Evolutionary conservation across 2,888 invertebrate genomes (phyloP), one percentile per base, ranked within the genome.

Genomic region (Crossocerus cetratus): DNA sequence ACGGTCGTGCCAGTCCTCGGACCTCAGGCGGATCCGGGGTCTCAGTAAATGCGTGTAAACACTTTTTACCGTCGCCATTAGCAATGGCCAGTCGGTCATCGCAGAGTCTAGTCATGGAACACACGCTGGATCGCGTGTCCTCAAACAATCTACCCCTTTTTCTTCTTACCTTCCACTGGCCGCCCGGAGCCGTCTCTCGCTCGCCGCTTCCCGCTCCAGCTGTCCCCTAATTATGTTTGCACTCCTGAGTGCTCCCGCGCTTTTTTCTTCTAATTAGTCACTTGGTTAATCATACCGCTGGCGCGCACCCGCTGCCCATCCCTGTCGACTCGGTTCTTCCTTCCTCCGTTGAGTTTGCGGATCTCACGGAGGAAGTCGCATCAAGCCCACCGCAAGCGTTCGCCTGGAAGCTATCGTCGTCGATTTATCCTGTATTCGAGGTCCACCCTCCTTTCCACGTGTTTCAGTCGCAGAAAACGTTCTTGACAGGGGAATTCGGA

Each of bases 221-320:
- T 72, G 72, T 79, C 79, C 84, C 85, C 86, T 90, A 90, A 90
- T 90, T 90, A 89, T 89, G 86, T 90, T 90, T 89, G 83, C 86
- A 75, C 75, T 84, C 72, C 84, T 87, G 87, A 89, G 89, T 90
- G 87, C 87, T 77, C 77, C 74, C 74, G 69, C 80, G 77, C 80
- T 84, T 80, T 81, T 85, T 80, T 84, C 84, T 83, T 84, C 80
- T 86, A 87, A 89, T 89, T 87, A 88, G 87, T 85, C 82, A 81
- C 79, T 82, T 73, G 81, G 83, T 86, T 83, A 83, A 86, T 89
- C 85, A 85, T 83, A 78, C 74, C 21, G 65, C 66, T 66, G 55
- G 66, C 72, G 66, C 75, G 60, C 65, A 56, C 32, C 72, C 56
- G 5, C 65, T 20, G 49, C 44, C 55, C 57, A 45, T 43, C 57